Evolutionary conservation across 2,113 vertebrate genomes (phyloP).

Genomic region (Dolichotis patagonum): DNA sequence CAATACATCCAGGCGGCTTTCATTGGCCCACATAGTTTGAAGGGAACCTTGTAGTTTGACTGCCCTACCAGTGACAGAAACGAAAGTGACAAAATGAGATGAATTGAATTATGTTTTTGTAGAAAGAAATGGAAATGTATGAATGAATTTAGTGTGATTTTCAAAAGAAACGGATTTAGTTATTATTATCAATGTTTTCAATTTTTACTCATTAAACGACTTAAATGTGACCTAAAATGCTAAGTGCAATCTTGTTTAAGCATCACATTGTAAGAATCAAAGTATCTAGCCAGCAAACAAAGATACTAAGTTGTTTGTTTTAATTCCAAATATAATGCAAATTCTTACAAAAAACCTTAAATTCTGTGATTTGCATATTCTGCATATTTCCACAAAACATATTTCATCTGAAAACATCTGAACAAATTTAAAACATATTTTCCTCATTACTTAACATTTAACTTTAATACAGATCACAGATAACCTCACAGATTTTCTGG

Average conservation of each 20-base stretch:
- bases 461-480: conserved; percentile 3
- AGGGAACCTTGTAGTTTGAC: not conserved
- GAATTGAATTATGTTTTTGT: not conserved
- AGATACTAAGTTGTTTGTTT: not conserved
- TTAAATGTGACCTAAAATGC: not conserved
- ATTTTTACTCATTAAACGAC: not conserved
- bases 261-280: not conserved
- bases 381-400: conserved; percentile 41
- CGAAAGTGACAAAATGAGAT: not conserved
- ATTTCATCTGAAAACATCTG: conserved; percentile 14
- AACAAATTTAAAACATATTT: conserved; percentile 57
- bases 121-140: not conserved
- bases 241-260: not conserved
- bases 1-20: not conserved
- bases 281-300: not conserved
- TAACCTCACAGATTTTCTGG: conserved; percentile 51
- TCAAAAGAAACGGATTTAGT: not conserved
- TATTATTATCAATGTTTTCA: not conserved
- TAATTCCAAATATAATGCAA: not conserved
- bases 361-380: conserved; percentile 21
- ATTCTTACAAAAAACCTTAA: not conserved
- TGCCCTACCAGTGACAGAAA: not conserved
- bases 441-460: conserved; percentile 58
- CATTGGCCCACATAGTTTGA: not conserved
- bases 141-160: not conserved